Evolutionary conservation across 2,113 vertebrate genomes (phyloP).

Genomic region (Phalacrocorax brasilianus): DNA sequence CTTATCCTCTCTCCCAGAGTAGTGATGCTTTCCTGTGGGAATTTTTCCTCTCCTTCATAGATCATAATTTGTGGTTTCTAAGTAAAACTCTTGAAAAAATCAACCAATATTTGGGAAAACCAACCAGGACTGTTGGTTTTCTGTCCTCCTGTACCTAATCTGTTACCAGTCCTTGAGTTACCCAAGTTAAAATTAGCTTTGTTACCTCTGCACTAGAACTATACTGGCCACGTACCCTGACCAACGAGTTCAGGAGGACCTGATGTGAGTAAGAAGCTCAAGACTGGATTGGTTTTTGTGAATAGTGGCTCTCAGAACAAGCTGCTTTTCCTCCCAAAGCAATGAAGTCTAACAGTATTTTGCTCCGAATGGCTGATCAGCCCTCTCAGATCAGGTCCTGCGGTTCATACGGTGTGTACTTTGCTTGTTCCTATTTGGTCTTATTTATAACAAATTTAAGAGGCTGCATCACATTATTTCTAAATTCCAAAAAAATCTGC

Average conservation of each 20-base stretch:
- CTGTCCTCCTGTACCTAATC: not conserved
- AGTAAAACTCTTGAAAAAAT: not conserved
- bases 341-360: not conserved
- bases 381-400: not conserved
- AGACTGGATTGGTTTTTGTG: not conserved
- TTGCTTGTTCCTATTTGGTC: not conserved
- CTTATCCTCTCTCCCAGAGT: not conserved
- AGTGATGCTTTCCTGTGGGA: not conserved
- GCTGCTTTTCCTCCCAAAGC: not conserved
- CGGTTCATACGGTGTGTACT: not conserved
- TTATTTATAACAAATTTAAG: slow-evolving; percentile 50
- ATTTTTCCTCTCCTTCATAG: not conserved
- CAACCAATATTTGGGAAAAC: not conserved
- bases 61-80: not conserved
- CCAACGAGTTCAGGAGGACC: not conserved
- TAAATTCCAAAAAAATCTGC: slow-evolving; percentile 47
- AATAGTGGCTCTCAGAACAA: not conserved
- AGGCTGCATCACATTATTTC: slow-evolving; percentile 65
- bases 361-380: not conserved
- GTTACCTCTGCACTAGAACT: not conserved
- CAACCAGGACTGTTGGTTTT: not conserved
- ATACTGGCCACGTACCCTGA: not conserved
- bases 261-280: not conserved
- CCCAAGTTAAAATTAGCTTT: not conserved
- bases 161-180: not conserved